Evolutionary conservation across 2,113 vertebrate genomes (phyloP).

Genomic region (Acrocephalus kingi): DNA sequence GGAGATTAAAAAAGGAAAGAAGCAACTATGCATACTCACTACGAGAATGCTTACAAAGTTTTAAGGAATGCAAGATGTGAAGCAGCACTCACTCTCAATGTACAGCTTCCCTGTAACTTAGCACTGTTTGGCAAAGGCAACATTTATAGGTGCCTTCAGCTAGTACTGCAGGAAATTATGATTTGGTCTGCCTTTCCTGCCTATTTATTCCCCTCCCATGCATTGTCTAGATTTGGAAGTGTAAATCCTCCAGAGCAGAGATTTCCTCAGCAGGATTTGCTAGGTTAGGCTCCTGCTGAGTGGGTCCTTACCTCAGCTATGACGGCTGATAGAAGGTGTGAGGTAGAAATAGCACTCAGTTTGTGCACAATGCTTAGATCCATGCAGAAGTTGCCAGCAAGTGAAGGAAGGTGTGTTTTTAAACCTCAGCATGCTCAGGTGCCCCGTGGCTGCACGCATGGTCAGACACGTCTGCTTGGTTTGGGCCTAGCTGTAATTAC

Average conservation of each 20-base stretch:
- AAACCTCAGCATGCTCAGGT: accelerated
- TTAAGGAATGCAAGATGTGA: not conserved
- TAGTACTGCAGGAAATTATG: not conserved
- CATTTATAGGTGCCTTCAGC: not conserved
- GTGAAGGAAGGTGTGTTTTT: not conserved
- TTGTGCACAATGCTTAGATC: accelerated
- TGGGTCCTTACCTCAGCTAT: not conserved
- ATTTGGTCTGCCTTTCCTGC: not conserved
- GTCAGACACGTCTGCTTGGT: not conserved
- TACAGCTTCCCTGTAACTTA: not conserved
- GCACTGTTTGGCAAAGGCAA: not conserved
- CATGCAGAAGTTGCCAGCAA: not conserved
- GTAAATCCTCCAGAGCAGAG: not conserved
- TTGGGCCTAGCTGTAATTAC: not conserved
- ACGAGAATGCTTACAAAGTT: not conserved
- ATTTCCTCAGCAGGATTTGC: not conserved
- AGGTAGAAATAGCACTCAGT: not conserved
- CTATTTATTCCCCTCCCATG: not conserved
- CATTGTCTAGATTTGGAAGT: not conserved
- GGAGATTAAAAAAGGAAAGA: not conserved
- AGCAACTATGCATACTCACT: not conserved
- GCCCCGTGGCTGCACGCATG: accelerated
- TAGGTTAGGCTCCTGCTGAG: not conserved
- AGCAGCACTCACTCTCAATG: not conserved
- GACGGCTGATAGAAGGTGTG: not conserved